A percentile compares a stretch with the other conserved stretches of the same genome.
Conservation (phyloP, 1,140 invertebrate genomes). For the Hypothenemus hampei region DNA sequence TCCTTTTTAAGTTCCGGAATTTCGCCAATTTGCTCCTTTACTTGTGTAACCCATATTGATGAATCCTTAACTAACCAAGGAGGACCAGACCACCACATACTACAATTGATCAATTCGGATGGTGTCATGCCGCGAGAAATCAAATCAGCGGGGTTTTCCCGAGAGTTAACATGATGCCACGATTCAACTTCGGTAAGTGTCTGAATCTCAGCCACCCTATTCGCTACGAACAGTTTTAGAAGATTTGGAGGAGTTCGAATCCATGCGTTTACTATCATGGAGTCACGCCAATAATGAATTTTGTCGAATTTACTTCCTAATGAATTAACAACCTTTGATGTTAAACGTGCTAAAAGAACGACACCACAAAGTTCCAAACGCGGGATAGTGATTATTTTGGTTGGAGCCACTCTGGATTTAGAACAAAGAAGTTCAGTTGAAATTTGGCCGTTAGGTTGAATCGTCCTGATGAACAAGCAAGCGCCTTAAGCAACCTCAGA, state of each 20-base stretch:
- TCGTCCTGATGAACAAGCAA: constrained; percentile 38
- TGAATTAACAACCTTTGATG: constrained; percentile 12
- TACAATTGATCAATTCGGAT: no score
- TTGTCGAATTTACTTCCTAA: constrained; percentile 18
- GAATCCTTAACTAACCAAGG: no score
- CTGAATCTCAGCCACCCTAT: constrained; percentile 42
- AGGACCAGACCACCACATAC: no score
- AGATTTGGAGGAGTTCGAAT: constrained; percentile 27
- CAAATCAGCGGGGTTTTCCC: constrained; percentile 39
- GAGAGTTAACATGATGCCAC: constrained; percentile 40
- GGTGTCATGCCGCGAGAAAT: constrained; percentile 44
- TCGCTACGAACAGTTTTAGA: constrained; percentile 40
- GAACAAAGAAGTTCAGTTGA: no score
- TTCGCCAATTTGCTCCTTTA: no score
- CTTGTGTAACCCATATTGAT: no score
- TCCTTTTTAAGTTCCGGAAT: no score
- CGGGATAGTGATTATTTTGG: constrained; percentile 38
- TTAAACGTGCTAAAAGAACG: constrained; percentile 24
- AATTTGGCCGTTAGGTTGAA: no score
- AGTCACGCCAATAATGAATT: constrained; percentile 43
- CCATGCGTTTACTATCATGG: constrained; percentile 42
- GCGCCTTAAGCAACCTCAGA: constrained; percentile 38
- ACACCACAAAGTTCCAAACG: constrained; percentile 34
- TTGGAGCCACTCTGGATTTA: constrained; percentile 37
- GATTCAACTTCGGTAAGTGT: constrained; percentile 28